Conservation (phyloP, 2,888 invertebrate species). For the Anodontia alba region DNA sequence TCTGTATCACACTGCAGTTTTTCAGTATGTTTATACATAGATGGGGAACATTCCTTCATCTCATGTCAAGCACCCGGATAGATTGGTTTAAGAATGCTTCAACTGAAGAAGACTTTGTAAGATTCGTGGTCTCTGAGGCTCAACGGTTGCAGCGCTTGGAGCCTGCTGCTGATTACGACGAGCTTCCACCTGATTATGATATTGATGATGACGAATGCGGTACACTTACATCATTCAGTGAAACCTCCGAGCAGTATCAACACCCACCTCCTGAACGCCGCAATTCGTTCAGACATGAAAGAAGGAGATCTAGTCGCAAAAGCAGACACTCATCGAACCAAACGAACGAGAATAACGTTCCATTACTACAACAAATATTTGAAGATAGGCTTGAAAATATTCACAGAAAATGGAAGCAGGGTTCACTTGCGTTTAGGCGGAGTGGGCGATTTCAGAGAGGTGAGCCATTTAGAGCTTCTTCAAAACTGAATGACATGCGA, state of each 20-base stretch:
- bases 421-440: constrained; percentile 62
- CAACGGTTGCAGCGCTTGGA: constrained; percentile 76
- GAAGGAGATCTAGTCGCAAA: constrained; percentile 35
- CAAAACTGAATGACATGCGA: constrained; percentile 65
- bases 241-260: constrained; percentile 53
- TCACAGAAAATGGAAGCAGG: constrained; percentile 72
- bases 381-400: constrained; percentile 76
- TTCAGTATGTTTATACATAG: constrained; percentile 79
- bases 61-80: constrained; percentile 79
- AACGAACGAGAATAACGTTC: constrained; percentile 65
- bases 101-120: constrained; percentile 79
- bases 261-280: constrained; percentile 50
- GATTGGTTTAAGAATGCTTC: constrained; percentile 78
- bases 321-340: constrained; percentile 49
- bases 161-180: constrained; percentile 78
- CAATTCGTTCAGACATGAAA: constrained; percentile 36
- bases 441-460: constrained; percentile 58
- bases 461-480: constrained; percentile 64
- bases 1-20: constrained; percentile 76
- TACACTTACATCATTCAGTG: constrained; percentile 38
- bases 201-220: constrained; percentile 53
- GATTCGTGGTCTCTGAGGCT: constrained; percentile 78
- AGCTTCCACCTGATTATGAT: constrained; percentile 67
- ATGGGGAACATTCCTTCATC: constrained; percentile 80
- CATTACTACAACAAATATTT: constrained; percentile 76